Percentiles rank a stretch among this genome's conserved stretches.
Evolutionary conservation across 2,888 invertebrate species (phyloP).

Genomic region (Apotomis turbidana): DNA sequence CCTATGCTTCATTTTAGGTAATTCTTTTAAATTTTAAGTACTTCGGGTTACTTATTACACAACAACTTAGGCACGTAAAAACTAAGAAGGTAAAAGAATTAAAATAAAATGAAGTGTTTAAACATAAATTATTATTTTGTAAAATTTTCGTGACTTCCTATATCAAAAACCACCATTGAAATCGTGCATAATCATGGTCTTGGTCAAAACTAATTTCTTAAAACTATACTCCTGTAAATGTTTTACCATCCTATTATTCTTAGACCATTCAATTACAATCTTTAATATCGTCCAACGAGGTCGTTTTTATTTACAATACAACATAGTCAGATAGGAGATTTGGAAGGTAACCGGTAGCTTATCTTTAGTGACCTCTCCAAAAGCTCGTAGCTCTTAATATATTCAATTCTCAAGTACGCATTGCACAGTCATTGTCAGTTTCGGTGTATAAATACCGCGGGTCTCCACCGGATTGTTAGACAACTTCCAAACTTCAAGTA

Average conservation of each 20-base stretch:
- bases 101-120: not conserved
- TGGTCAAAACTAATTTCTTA: not conserved
- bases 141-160: not conserved
- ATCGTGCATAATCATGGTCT: not conserved
- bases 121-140: not conserved
- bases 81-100: too few relatives aligned
- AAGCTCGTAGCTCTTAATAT: conserved; percentile 53
- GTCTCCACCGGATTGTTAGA: conserved; percentile 62
- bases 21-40: too few relatives aligned
- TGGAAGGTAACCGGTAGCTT: conserved; percentile 15
- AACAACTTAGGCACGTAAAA: too few relatives aligned
- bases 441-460: conserved; percentile 68
- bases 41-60: too few relatives aligned
- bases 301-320: not conserved
- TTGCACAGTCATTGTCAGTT: conserved; percentile 63
- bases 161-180: conserved; percentile 2
- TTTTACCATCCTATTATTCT: not conserved
- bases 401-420: conserved; percentile 66
- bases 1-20: too few relatives aligned
- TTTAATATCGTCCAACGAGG: not conserved
- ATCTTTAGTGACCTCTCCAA: conserved; percentile 52
- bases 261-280: not conserved
- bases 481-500: conserved; percentile 58
- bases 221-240: not conserved
- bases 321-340: not conserved